Evolutionary conservation across 2,888 invertebrate species (phyloP), one percentile per base, ranked within the genome.

Genomic region (Eristalis intricaria): DNA sequence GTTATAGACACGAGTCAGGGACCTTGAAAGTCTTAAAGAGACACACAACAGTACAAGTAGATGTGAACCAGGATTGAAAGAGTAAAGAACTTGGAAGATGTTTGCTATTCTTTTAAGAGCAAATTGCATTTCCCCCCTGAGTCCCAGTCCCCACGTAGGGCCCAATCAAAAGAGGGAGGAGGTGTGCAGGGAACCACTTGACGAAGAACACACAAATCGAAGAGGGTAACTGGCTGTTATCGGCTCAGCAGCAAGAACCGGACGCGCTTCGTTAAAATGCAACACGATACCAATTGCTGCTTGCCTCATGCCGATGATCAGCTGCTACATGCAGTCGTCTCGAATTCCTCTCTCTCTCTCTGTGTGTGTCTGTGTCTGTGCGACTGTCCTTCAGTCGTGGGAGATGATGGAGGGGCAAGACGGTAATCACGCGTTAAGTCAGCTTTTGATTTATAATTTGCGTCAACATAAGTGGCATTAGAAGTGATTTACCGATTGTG

Each of bases 231-330:
- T 35, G 43, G 60, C 43, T 68, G 73, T 35, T 74, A 61, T 68
- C 19, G 68, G 50, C 43, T 13, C 50, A 50, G 19, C 32, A 64
- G 29, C 50, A 29, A 26, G 26, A 82, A 82, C 76, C 82, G 82
- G 82, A 82, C 61, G 76, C 65, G 76, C 82, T 76, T 82, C 70
- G 76, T 82, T 76, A 82, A 82, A 82, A 76, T 82, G 82, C 82
- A 76, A 76, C 82, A 76, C 71, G 65, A 82, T 71, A 69, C 75
- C 69, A 68, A 68, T 35, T 65, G 73, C 70, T 65, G 73, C 70
- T 26, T 66, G 71, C 40, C 73, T 61, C 10, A 61, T 80, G 66
- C 60, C 70, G 50, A 65, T 70, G 65, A 70, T 76, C 82, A 80
- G 71, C 79, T 79, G 79, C 65, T 79, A n/a, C 19, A 7, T 15